phyloP scores from a whole-genome alignment of 2,888 invertebrate genomes.

The Mythimna loreyi region DNA sequence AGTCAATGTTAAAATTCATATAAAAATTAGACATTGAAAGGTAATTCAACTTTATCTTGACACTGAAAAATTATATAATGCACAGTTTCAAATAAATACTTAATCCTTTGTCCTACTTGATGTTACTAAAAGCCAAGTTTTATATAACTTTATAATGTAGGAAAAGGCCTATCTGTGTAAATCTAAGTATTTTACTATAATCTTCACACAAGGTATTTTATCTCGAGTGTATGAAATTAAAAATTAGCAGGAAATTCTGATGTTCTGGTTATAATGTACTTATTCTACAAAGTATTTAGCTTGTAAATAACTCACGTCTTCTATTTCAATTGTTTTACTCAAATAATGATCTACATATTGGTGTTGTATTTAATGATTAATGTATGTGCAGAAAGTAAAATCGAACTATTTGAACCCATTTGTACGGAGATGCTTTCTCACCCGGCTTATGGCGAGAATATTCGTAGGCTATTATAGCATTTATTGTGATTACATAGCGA shows the following conservation, averaged over 20 bases:
- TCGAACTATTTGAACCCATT: conserved; percentile 7
- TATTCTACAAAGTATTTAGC: conserved; percentile 23
- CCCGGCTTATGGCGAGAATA: neutral
- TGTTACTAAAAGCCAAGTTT: conserved; percentile 24
- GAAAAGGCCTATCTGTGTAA: conserved; percentile 20
- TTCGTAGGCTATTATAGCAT: neutral
- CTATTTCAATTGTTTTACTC: conserved; percentile 30
- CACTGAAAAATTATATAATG: conserved; percentile 5
- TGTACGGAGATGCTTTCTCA: neutral
- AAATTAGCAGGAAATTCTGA: conserved; percentile 8
- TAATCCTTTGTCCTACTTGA: neutral
- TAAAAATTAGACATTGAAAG: neutral
- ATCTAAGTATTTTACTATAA: conserved; percentile 32
- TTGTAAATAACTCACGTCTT: conserved; percentile 11
- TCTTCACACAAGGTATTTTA: conserved; percentile 50
- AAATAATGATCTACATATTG: conserved; percentile 23
- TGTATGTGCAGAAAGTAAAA: neutral
- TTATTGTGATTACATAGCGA: neutral
- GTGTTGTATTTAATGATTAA: conserved; percentile 24
- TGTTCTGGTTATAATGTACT: conserved; percentile 18
- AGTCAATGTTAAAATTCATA: conserved; percentile 14
- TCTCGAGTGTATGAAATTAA: conserved; percentile 19
- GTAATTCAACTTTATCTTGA: neutral
- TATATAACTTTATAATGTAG: conserved; percentile 17
- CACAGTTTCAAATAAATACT: conserved; percentile 23